Evolutionary conservation across 92 coral and sea anemone genomes (phyloP).

Genomic region (Siderastrea radians): DNA sequence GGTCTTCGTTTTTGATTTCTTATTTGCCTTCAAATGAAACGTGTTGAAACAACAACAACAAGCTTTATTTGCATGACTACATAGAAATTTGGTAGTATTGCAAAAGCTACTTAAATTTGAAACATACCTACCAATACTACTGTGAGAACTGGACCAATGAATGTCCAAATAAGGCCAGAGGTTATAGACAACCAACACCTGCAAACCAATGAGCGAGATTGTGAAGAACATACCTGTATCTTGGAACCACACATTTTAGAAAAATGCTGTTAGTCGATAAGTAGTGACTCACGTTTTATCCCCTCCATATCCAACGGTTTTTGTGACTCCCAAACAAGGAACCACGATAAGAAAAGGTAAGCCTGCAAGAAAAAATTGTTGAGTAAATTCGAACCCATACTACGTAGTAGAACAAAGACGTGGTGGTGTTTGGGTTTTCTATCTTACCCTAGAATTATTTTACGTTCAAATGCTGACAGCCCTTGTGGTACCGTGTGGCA

Average conservation of each 20-base stretch:
- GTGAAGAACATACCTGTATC: background rate
- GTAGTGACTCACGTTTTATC: slow-evolving; percentile 63
- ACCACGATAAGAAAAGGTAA: slow-evolving; percentile 57
- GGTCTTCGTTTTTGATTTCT: no score
- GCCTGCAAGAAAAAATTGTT: slow-evolving; percentile 38
- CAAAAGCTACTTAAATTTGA: no score
- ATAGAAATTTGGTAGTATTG: no score
- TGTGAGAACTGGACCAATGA: slow-evolving; percentile 75
- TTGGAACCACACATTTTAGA: background rate
- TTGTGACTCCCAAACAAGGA: slow-evolving; percentile 64
- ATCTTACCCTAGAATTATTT: no score
- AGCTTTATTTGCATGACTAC: no score
- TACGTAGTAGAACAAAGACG: no score
- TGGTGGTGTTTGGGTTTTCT: no score
- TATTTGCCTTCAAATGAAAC: no score
- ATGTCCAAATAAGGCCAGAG: slow-evolving; percentile 74
- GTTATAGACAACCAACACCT: slow-evolving; percentile 80
- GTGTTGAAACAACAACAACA: no score
- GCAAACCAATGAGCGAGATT: background rate
- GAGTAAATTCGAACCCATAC: background rate
- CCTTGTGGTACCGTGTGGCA: no score
- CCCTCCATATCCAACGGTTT: slow-evolving; percentile 73
- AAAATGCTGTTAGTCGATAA: background rate
- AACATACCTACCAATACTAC: slow-evolving; percentile 65
- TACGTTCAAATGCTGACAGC: no score